Base-by-base conservation (phyloP, 2,113 vertebrate genomes). In the Nanger granti region DNA sequence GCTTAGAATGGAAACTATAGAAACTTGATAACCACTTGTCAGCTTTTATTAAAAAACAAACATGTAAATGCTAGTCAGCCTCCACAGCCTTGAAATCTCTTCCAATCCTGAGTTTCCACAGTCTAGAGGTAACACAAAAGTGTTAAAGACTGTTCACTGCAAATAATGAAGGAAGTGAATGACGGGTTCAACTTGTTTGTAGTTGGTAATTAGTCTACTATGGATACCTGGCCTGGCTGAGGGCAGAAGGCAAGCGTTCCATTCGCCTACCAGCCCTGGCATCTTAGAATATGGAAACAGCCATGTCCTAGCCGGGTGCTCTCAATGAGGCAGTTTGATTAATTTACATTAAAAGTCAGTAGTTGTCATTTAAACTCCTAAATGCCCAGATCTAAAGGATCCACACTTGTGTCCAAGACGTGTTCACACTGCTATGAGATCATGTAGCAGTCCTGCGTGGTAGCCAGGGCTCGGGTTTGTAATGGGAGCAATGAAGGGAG, bases 401-500 rank as follows among this genome's bases (percentile, higher is more conserved):
- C 34, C 22, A 62, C 41, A 37, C 66, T 83, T n/a, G 7, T 3
- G 7, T 10, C 59, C 52, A 82, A 86, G 47, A 49, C 8, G 3
- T 55, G 79, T 69, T 31, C 20, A 13, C 8, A 31, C 0, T 29
- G 41, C 64, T 49, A 0, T 60, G 47, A 31, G 28, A 9, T 64
- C 34, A 87, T 2, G 20, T 7, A 59, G 64, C 44, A 73, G 2
- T 91, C n/a, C 66, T 66, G 10, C 15, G 52, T 54, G 44, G 15
- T 15, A 2, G 24, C 64, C 44, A 26, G 24, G 14, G 64, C 1
- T 18, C 37, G n/a, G 15, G 22, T 95, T 41, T 37, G 60, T 44
- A 34, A 95, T 7, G 6, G 62, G n/a, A 47, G 98, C 89, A 24
- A 98, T 83, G 87, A 99, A 99, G 0, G 99, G 98, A 34, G 99